These are phyloP conservation scores for Lasioglossum calceatum DNA, from an alignment of 2,888 invertebrate species.

Conservation along the genomic window DNA sequence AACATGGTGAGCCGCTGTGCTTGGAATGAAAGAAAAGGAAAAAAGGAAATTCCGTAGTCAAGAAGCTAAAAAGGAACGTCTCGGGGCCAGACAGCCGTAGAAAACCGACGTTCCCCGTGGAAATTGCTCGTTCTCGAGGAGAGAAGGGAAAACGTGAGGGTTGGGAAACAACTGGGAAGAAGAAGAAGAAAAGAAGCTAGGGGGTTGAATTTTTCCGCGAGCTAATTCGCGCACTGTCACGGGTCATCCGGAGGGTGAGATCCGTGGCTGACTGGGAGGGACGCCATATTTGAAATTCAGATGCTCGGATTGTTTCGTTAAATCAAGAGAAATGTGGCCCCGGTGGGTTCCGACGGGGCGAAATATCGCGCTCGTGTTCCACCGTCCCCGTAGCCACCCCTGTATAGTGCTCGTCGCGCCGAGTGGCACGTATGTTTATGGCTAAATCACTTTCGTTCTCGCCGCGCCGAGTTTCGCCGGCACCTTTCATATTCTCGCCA, in stretches of 20 bases:
- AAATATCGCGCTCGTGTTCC: constrained; percentile 59
- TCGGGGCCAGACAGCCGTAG: neutral
- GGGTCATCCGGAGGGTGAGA: constrained; percentile 59
- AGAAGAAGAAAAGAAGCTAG: constrained; percentile 4
- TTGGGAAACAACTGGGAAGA: neutral
- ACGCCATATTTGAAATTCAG: constrained; percentile 80
- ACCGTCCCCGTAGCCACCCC: constrained; percentile 15
- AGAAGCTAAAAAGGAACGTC: neutral
- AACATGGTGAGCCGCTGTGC: neutral
- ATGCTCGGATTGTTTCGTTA: constrained; percentile 81
- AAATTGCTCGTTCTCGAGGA: constrained; percentile 46
- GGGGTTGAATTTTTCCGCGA: constrained; percentile 57
- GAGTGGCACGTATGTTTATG: constrained; percentile 72
- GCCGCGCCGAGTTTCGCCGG: constrained; percentile 48
- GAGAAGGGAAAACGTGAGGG: constrained; percentile 9
- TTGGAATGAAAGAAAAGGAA: neutral
- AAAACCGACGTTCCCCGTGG: constrained; percentile 24
- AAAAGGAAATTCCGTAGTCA: neutral
- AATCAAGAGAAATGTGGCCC: constrained; percentile 83
- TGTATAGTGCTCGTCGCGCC: constrained; percentile 34
- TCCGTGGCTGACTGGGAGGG: constrained; percentile 38
- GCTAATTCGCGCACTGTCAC: constrained; percentile 72
- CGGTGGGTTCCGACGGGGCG: constrained; percentile 73
- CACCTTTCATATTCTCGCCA: constrained; percentile 64
- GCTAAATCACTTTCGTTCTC: constrained; percentile 78